Conservation (phyloP, 2,797 vertebrate genomes). For the Gambusia yucatana region DNA sequence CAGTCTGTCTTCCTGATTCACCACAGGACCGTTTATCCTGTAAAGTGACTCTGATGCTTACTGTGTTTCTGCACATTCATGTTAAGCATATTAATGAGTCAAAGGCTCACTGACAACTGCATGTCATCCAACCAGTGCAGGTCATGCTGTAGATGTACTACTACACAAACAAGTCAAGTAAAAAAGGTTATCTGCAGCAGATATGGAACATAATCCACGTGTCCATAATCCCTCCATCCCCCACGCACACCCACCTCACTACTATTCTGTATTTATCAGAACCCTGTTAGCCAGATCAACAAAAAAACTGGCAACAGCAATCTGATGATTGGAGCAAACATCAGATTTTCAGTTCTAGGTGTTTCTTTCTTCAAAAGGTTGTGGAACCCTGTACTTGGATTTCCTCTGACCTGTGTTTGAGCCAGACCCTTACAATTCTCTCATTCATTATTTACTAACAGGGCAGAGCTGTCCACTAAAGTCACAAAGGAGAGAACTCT, state of each 20-base stretch:
- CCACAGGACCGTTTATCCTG: background rate
- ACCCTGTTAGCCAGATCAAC: too few species aligned
- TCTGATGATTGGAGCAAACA: too few species aligned
- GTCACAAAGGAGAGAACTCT: slow-evolving; percentile 25
- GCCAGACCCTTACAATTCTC: background rate
- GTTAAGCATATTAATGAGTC: background rate
- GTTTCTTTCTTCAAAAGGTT: background rate
- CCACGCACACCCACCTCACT: too few species aligned
- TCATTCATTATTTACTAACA: background rate
- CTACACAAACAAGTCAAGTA: too few species aligned
- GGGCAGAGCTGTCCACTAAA: background rate
- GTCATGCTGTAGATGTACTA: background rate
- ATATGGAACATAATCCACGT: too few species aligned
- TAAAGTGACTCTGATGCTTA: background rate
- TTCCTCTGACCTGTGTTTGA: background rate
- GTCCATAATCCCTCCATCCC: too few species aligned
- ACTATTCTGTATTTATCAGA: too few species aligned
- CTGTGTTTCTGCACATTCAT: background rate
- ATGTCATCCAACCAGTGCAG: background rate
- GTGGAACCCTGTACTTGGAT: background rate
- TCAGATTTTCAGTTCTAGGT: background rate
- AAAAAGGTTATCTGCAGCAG: too few species aligned
- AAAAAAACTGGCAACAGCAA: too few species aligned
- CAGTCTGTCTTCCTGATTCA: background rate
- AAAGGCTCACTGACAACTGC: background rate